Evolutionary conservation across 92 coral and sea anemone species (phyloP).

Genomic region (Umimayanthus chanpuru): DNA sequence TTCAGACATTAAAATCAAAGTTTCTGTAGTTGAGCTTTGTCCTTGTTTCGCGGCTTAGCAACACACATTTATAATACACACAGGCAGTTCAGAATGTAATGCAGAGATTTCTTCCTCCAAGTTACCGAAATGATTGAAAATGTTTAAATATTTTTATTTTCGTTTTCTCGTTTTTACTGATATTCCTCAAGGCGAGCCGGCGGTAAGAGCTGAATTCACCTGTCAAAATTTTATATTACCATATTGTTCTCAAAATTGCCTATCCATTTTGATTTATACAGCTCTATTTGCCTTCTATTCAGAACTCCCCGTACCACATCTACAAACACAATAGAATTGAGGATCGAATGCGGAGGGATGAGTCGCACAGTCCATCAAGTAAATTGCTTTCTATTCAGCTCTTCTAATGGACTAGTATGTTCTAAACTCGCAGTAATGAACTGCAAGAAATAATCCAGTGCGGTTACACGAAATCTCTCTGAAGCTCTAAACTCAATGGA

Average conservation of each 20-base stretch:
- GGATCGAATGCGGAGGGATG: slow-evolving; percentile 24
- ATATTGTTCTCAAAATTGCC: slow-evolving; percentile 34
- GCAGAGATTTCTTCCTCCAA: not conserved
- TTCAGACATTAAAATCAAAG: slow-evolving; percentile 37
- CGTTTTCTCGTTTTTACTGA: slow-evolving; percentile 6
- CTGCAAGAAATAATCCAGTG: slow-evolving; percentile 3
- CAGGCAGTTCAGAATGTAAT: not conserved
- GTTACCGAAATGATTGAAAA: not conserved
- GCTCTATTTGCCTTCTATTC: slow-evolving; percentile 46
- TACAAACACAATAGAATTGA: slow-evolving; percentile 41
- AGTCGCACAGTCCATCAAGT: slow-evolving; percentile 30
- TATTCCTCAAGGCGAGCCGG: slow-evolving; percentile 38
- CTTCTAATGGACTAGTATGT: slow-evolving; percentile 32
- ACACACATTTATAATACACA: not conserved
- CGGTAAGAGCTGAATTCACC: slow-evolving; percentile 31
- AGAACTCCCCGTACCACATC: slow-evolving; percentile 41
- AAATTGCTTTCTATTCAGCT: slow-evolving; percentile 46
- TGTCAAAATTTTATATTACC: slow-evolving; percentile 36
- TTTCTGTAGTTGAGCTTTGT: slow-evolving; percentile 3
- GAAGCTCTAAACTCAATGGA: slow-evolving; percentile 4
- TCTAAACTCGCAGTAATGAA: slow-evolving; percentile 18
- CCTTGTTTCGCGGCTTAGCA: not conserved
- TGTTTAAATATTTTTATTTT: not conserved
- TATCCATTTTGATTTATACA: slow-evolving; percentile 37
- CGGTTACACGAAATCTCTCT: slow-evolving; percentile 37